A percentile compares a stretch with the other conserved stretches of the same genome.
These are phyloP conservation scores for Polydrusus pterygomalis DNA, from an alignment of 2,888 invertebrate species.

Conservation along the genomic window DNA sequence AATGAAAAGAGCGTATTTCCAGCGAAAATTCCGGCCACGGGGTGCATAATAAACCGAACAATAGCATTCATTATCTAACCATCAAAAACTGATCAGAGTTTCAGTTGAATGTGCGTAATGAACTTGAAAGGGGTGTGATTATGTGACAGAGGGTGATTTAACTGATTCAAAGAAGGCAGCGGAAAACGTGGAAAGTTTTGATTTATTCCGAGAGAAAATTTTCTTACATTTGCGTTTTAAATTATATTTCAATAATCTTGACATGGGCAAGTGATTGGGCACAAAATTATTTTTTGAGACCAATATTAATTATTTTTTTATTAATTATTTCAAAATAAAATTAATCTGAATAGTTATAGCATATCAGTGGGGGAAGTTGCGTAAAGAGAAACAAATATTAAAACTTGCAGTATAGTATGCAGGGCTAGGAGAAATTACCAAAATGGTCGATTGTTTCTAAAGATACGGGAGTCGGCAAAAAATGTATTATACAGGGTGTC, in stretches of 20 bases:
- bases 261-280: neutral
- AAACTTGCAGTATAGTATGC: too few species aligned
- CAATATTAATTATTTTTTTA: too few species aligned
- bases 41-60: constrained; percentile 37
- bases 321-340: too few species aligned
- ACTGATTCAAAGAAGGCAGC: constrained; percentile 35
- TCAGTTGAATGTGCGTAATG: constrained; percentile 51
- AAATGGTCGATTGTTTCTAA: too few species aligned
- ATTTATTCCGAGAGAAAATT: constrained; percentile 38
- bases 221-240: constrained; percentile 21
- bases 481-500: too few species aligned
- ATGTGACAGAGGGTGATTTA: constrained; percentile 39
- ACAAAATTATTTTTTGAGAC: neutral
- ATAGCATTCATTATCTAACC: constrained; percentile 38
- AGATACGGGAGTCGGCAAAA: too few species aligned
- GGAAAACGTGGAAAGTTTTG: constrained; percentile 37
- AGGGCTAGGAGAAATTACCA: too few species aligned
- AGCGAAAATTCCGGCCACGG: constrained; percentile 21
- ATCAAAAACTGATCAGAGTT: constrained; percentile 46
- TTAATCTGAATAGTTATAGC: too few species aligned
- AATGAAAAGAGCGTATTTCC: constrained; percentile 18
- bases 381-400: too few species aligned
- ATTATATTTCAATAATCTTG: constrained; percentile 18
- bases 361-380: too few species aligned
- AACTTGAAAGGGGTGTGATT: constrained; percentile 53